Evolutionary conservation across 2,113 vertebrate genomes (phyloP).

Genomic region (Romanogobio albipinnatus): DNA sequence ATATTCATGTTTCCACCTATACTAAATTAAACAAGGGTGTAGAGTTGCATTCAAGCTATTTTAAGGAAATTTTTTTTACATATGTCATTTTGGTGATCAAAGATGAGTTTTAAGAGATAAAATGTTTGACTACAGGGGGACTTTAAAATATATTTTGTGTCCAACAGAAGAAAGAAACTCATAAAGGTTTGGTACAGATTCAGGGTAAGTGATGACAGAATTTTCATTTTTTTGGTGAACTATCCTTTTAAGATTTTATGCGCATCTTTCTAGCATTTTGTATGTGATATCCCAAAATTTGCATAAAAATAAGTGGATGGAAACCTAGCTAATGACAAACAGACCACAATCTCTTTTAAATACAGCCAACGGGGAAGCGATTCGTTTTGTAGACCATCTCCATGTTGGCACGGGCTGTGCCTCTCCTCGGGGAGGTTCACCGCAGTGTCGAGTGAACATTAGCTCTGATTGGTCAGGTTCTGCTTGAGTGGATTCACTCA

Average conservation of each 20-base stretch:
- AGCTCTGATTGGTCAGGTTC: conserved; percentile 35
- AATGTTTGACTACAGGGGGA: too few relatives aligned
- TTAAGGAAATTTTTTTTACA: too few relatives aligned
- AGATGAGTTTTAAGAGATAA: too few relatives aligned
- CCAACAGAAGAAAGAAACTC: too few relatives aligned
- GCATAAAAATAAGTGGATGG: background rate
- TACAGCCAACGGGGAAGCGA: background rate
- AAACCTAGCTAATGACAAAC: background rate
- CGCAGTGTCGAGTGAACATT: background rate
- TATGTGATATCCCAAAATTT: background rate
- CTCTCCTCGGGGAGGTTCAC: conserved; percentile 7
- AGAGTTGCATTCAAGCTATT: too few relatives aligned
- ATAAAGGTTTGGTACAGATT: too few relatives aligned
- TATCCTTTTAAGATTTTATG: background rate
- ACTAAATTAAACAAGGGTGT: too few relatives aligned
- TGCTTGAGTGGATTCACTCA: conserved; percentile 28
- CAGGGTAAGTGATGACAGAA: too few relatives aligned
- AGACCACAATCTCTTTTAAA: background rate
- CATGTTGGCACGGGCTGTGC: background rate
- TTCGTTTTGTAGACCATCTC: background rate
- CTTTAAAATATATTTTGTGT: too few relatives aligned
- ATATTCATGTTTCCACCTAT: too few relatives aligned
- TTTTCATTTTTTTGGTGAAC: too few relatives aligned
- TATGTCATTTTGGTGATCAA: too few relatives aligned
- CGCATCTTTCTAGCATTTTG: background rate